These are phyloP conservation scores for Acrobasis consociella DNA, from an alignment of 2,888 invertebrate genomes.

Conservation along the genomic window DNA sequence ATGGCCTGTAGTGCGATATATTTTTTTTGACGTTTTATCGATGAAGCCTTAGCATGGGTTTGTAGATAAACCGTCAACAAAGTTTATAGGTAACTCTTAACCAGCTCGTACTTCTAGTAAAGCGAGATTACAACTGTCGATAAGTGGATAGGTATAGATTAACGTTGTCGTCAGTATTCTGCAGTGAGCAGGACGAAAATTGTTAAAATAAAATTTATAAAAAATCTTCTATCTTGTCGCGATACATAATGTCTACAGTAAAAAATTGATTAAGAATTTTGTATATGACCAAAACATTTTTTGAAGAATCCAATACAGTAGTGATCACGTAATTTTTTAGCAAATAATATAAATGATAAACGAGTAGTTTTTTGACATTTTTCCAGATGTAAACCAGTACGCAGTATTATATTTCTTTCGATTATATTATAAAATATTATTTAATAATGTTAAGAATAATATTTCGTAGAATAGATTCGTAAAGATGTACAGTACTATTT, in stretches of 20 bases:
- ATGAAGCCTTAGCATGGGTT: no score
- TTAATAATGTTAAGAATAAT: constrained; percentile 1
- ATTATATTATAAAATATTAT: constrained; percentile 20
- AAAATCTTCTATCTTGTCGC: constrained; percentile 22
- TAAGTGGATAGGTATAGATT: no score
- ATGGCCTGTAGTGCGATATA: no score
- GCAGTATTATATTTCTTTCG: constrained; percentile 28
- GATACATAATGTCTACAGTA: constrained; percentile 12
- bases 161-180: no score
- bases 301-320: constrained; percentile 29
- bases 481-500: neutral
- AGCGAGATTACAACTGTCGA: no score
- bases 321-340: constrained; percentile 32
- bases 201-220: neutral
- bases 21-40: no score
- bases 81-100: no score
- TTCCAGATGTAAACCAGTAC: constrained; percentile 35
- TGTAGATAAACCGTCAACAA: no score
- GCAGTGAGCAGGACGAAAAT: no score
- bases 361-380: constrained; percentile 47
- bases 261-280: constrained; percentile 28
- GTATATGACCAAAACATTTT: constrained; percentile 34
- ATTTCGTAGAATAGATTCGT: neutral
- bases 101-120: no score
- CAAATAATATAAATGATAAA: constrained; percentile 26